Evolutionary conservation across 2,888 invertebrate genomes (phyloP).

Genomic region (Microplitis deprimator): DNA sequence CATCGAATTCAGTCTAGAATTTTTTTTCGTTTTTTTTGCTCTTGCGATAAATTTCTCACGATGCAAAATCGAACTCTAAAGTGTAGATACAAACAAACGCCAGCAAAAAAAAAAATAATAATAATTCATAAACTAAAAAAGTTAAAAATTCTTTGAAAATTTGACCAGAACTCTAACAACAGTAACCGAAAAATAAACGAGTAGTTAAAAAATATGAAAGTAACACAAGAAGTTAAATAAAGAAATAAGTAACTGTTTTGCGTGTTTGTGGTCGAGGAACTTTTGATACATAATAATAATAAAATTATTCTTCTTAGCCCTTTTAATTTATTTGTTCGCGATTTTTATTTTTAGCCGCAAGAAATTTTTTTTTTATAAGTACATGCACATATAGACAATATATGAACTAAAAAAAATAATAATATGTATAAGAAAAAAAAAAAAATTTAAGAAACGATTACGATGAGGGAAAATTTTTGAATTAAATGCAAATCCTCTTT

Average conservation of each 20-base stretch:
- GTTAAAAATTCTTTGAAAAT: neutral
- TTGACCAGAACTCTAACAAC: neutral
- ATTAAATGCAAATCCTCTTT: slow-evolving; percentile 40
- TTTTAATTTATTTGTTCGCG: neutral
- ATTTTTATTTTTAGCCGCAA: neutral
- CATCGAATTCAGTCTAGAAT: neutral
- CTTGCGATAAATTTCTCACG: neutral
- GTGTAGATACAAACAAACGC: neutral
- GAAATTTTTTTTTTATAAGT: neutral
- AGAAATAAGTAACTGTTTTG: neutral
- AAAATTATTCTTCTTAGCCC: neutral
- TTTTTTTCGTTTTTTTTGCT: neutral
- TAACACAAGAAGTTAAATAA: neutral
- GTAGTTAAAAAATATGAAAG: neutral
- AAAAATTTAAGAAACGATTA: neutral
- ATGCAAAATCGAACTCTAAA: neutral
- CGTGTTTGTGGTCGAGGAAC: neutral
- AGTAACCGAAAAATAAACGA: neutral
- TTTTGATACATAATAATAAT: neutral
- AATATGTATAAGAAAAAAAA: slow-evolving; percentile 12
- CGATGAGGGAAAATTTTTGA: slow-evolving; percentile 9
- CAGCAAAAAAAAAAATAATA: neutral
- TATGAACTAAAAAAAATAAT: neutral
- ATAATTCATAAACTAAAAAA: neutral
- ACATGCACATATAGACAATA: no score